Conservation (phyloP, 2,888 invertebrate genomes). For the Tipula helvola region DNA sequence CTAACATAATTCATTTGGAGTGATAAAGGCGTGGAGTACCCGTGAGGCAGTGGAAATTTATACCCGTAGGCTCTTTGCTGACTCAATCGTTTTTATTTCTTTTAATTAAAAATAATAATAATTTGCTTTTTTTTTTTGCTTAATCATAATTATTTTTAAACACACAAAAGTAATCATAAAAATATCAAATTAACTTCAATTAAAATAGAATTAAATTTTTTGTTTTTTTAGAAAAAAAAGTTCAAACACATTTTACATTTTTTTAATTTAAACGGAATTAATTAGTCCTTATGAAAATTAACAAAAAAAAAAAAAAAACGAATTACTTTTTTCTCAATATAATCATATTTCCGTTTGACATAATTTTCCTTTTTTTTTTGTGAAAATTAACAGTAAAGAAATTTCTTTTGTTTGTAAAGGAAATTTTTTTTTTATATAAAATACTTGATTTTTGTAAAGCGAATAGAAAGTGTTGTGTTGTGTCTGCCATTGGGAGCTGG, state of each 20-base stretch:
- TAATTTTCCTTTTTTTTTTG: not conserved
- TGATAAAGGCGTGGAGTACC: not conserved
- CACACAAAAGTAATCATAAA: not conserved
- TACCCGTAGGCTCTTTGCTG: not conserved
- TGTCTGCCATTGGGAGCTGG: not conserved
- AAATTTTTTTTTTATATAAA: not conserved
- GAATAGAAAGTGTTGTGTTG: not conserved
- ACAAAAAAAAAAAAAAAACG: not conserved
- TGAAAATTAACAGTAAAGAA: not conserved
- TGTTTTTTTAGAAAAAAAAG: not conserved
- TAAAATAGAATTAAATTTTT: not conserved
- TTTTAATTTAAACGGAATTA: not conserved
- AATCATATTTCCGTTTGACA: not conserved
- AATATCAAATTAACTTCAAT: not conserved
- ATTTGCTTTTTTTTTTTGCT: not conserved
- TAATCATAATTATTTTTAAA: not conserved
- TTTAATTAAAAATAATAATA: not conserved
- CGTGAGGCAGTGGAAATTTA: not conserved
- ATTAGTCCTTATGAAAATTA: not conserved
- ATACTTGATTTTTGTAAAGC: not conserved
- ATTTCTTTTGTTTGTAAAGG: not conserved
- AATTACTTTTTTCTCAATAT: not conserved
- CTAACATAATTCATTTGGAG: not conserved
- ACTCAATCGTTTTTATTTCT: not conserved
- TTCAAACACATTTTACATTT: not conserved